These are phyloP conservation scores for Pterocles gutturalis DNA, from an alignment of 2,113 vertebrate species.

Conservation along the genomic window DNA sequence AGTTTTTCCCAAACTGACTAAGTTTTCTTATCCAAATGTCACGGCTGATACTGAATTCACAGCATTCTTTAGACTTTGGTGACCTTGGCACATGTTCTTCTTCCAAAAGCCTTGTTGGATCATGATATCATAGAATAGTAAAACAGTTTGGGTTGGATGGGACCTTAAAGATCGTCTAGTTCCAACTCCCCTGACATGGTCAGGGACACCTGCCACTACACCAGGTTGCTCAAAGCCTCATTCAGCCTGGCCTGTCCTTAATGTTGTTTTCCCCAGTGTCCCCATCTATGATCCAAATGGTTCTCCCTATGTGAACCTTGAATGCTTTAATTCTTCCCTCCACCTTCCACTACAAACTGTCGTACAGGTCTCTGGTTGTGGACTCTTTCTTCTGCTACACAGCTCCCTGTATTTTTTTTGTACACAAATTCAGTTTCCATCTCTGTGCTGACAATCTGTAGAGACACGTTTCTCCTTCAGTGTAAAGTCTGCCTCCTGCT, in stretches of 20 bases:
- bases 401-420: background rate
- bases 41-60: background rate
- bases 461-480: background rate
- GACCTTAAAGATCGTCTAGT: too few species aligned
- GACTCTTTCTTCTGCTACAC: background rate
- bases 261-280: fast-evolving
- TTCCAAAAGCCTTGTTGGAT: background rate
- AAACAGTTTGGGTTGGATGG: too few species aligned
- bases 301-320: background rate
- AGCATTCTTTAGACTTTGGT: background rate
- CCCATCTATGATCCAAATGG: background rate
- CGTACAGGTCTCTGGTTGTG: background rate
- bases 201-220: too few species aligned
- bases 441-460: background rate
- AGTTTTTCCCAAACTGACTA: background rate
- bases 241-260: background rate
- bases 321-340: background rate
- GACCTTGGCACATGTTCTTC: background rate
- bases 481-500: background rate
- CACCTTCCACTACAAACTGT: background rate
- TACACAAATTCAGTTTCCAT: background rate
- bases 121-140: background rate
- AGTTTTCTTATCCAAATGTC: background rate
- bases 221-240: too few species aligned
- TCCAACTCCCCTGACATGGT: too few species aligned